Evolutionary conservation across 2,797 vertebrate species (phyloP).

Genomic region (Allenopithecus nigroviridis): DNA sequence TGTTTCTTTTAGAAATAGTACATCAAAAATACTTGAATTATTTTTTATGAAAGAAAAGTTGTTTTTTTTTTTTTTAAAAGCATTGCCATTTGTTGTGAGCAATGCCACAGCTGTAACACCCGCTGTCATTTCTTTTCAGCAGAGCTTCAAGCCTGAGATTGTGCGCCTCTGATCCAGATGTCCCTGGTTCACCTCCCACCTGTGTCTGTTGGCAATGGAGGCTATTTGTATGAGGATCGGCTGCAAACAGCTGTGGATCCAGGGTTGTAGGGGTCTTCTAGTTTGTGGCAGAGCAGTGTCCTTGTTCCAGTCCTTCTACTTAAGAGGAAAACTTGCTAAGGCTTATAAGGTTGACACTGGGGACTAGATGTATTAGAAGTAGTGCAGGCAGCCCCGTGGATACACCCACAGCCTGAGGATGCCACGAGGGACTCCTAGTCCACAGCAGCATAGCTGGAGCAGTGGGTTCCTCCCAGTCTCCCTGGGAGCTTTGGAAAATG

Average conservation of each 20-base stretch:
- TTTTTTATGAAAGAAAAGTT: not conserved
- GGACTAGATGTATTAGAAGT: too few species aligned
- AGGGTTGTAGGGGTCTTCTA: not conserved
- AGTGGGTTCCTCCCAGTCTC: rapidly evolving
- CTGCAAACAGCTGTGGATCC: not conserved
- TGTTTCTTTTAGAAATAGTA: not conserved
- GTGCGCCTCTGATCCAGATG: not conserved
- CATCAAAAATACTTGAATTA: not conserved
- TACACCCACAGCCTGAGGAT: not conserved
- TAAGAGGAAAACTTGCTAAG: not conserved
- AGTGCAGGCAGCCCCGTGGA: rapidly evolving
- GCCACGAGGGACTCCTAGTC: rapidly evolving
- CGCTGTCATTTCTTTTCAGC: not conserved
- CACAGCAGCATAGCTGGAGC: not conserved
- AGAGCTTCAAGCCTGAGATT: not conserved
- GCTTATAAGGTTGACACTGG: not conserved
- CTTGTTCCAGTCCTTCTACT: not conserved
- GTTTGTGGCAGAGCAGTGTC: not conserved
- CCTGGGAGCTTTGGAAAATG: not conserved
- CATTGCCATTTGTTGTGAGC: not conserved
- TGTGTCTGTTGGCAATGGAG: rapidly evolving
- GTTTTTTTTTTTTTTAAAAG: not conserved
- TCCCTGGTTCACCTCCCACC: rapidly evolving
- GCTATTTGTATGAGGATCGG: not conserved
- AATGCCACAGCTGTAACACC: not conserved